Percentiles rank a stretch among this genome's conserved stretches.
phyloP scores from a whole-genome alignment of 2,797 vertebrate genomes.

The Poecilia picta region DNA sequence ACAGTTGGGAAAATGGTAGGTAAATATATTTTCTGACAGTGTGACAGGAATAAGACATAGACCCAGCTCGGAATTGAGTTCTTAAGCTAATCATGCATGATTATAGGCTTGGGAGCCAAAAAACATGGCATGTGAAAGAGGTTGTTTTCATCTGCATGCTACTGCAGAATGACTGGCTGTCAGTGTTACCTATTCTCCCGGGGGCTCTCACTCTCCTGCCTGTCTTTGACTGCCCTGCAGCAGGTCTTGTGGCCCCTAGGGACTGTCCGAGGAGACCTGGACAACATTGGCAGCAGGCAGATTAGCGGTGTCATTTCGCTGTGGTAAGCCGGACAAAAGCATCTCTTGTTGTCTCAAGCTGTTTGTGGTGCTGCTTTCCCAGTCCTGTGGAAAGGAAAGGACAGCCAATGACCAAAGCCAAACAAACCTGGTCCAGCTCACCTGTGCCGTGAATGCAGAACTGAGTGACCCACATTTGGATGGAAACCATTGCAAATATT shows the following conservation, averaged over 20 bases:
- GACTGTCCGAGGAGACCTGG: slow-evolving; percentile 72
- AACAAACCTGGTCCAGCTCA: slow-evolving; percentile 83
- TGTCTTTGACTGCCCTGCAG: slow-evolving; percentile 63
- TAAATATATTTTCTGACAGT: slow-evolving; percentile 72
- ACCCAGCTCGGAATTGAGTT: slow-evolving; percentile 69
- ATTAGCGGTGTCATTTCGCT: slow-evolving; percentile 72
- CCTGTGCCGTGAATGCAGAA: slow-evolving; percentile 79
- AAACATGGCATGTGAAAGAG: slow-evolving; percentile 77
- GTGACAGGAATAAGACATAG: slow-evolving; percentile 76
- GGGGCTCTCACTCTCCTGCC: slow-evolving; percentile 67
- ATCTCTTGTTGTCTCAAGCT: slow-evolving; percentile 78
- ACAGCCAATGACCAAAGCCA: slow-evolving; percentile 76
- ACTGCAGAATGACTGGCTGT: slow-evolving; percentile 61
- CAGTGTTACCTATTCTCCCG: slow-evolving; percentile 72
- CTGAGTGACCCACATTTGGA: slow-evolving; percentile 79
- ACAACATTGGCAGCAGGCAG: slow-evolving; percentile 68
- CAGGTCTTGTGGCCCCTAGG: slow-evolving; percentile 58
- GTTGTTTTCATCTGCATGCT: slow-evolving; percentile 72
- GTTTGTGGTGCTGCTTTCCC: slow-evolving; percentile 76
- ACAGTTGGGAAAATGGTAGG: slow-evolving; percentile 64
- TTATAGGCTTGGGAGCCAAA: slow-evolving; percentile 76
- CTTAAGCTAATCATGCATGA: slow-evolving; percentile 76
- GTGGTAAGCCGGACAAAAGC: slow-evolving; percentile 73
- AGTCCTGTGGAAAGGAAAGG: slow-evolving; percentile 79
- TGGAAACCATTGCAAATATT: slow-evolving; percentile 84